These are phyloP conservation scores for Chelon auratus DNA, from an alignment of 2,797 vertebrate species.

Conservation along the genomic window DNA sequence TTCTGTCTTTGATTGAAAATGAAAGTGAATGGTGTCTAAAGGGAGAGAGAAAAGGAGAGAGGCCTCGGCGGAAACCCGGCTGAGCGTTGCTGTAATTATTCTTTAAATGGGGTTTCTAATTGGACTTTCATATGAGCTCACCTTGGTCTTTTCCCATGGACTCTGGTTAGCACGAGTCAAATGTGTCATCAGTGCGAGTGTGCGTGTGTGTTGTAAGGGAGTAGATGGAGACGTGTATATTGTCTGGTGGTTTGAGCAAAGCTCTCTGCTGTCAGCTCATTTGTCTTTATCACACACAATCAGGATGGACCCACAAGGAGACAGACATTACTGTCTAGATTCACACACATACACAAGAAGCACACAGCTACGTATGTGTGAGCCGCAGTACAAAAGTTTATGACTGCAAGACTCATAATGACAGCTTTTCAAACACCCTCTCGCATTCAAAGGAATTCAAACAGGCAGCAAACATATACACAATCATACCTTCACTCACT, in stretches of 20 bases:
- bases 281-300: constrained; percentile 79
- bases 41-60: constrained; percentile 25
- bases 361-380: neutral
- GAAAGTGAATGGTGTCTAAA: constrained; percentile 44
- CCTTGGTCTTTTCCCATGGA: constrained; percentile 65
- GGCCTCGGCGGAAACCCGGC: constrained; percentile 46
- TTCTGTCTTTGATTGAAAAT: constrained; percentile 57
- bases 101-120: constrained; percentile 71
- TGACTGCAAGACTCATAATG: constrained; percentile 16
- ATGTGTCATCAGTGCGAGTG: constrained; percentile 39
- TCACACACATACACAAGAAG: constrained; percentile 34
- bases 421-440: constrained; percentile 10
- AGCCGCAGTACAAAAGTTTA: constrained; percentile 29
- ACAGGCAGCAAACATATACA: constrained; percentile 15
- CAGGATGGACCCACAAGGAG: constrained; percentile 66
- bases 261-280: constrained; percentile 77
- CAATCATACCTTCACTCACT: constrained; percentile 20
- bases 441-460: constrained; percentile 7
- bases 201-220: constrained; percentile 18
- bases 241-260: constrained; percentile 72
- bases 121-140: constrained; percentile 68
- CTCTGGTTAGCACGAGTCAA: constrained; percentile 65
- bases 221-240: constrained; percentile 59
- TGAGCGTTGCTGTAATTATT: constrained; percentile 60
- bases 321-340: constrained; percentile 68